A percentile compares a stretch with the other conserved stretches of the same genome.
Conservation (phyloP, 2,888 invertebrate genomes). For the Noctuana brunneofusca region DNA sequence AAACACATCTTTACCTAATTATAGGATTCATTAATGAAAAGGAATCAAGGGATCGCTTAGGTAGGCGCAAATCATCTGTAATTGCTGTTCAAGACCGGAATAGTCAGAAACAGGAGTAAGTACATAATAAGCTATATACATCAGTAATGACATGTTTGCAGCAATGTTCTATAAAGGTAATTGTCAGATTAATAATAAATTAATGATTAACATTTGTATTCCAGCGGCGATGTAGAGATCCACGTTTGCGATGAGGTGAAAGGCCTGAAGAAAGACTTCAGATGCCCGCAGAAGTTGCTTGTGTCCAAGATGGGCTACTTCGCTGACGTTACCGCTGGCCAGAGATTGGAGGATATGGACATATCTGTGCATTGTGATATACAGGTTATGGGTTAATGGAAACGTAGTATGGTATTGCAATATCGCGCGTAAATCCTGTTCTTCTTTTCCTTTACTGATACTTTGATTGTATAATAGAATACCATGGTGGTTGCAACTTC, state of each 20-base stretch:
- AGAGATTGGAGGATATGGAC: constrained; percentile 94
- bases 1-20: neutral
- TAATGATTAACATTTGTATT: constrained; percentile 7
- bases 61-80: constrained; percentile 75
- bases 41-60: constrained; percentile 73
- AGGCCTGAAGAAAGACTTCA: constrained; percentile 93
- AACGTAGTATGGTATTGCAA: too few species aligned
- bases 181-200: too few species aligned
- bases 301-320: constrained; percentile 98
- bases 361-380: constrained; percentile 99
- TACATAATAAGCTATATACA: constrained; percentile 9
- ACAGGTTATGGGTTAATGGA: constrained; percentile 85
- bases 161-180: too few species aligned
- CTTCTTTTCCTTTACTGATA: too few species aligned
- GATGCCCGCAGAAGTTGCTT: constrained; percentile 92
- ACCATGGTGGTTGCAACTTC: too few species aligned
- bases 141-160: too few species aligned
- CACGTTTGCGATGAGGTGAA: constrained; percentile 98
- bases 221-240: constrained; percentile 92
- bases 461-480: too few species aligned
- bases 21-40: constrained; percentile 73
- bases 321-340: constrained; percentile 92
- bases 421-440: too few species aligned
- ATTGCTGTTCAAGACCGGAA: constrained; percentile 64
- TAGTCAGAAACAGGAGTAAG: constrained; percentile 79